These are phyloP conservation scores for Amphipyra berbera DNA, from an alignment of 2,888 invertebrate genomes.

Conservation along the genomic window DNA sequence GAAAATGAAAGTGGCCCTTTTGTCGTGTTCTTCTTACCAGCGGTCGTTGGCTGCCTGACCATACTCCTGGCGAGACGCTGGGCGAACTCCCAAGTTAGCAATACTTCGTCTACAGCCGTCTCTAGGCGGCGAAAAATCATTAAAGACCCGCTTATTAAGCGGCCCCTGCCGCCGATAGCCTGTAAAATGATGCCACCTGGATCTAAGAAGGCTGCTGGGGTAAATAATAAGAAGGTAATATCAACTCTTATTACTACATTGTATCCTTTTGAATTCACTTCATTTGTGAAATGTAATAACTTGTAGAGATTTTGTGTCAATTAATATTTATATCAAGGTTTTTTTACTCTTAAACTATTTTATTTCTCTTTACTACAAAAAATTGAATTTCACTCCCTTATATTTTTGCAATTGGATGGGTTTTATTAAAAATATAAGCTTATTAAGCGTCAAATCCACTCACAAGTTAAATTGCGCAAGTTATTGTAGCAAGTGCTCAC, in stretches of 20 bases:
- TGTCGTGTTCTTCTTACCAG: slow-evolving; percentile 89
- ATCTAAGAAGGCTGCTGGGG: slow-evolving; percentile 79
- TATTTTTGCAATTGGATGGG: too few species aligned
- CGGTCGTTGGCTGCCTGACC: slow-evolving; percentile 87
- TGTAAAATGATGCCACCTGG: slow-evolving; percentile 85
- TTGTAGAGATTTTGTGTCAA: not conserved
- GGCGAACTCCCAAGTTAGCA: slow-evolving; percentile 85
- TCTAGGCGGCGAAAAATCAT: slow-evolving; percentile 87
- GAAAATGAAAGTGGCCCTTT: slow-evolving; percentile 89
- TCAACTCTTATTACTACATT: not conserved
- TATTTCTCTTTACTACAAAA: too few species aligned
- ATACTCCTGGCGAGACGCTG: slow-evolving; percentile 87
- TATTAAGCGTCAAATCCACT: too few species aligned
- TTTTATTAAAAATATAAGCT: too few species aligned
- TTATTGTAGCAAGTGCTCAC: too few species aligned
- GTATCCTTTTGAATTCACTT: not conserved
- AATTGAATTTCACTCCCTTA: too few species aligned
- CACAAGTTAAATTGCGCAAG: too few species aligned
- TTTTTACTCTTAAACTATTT: too few species aligned
- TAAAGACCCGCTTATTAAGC: slow-evolving; percentile 85
- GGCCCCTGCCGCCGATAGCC: slow-evolving; percentile 81
- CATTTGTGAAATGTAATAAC: not conserved
- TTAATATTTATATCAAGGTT: too few species aligned
- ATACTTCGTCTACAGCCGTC: slow-evolving; percentile 84
- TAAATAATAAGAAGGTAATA: slow-evolving; percentile 78